Conservation (phyloP, 2,113 vertebrate species). For the Podilymbus podiceps region DNA sequence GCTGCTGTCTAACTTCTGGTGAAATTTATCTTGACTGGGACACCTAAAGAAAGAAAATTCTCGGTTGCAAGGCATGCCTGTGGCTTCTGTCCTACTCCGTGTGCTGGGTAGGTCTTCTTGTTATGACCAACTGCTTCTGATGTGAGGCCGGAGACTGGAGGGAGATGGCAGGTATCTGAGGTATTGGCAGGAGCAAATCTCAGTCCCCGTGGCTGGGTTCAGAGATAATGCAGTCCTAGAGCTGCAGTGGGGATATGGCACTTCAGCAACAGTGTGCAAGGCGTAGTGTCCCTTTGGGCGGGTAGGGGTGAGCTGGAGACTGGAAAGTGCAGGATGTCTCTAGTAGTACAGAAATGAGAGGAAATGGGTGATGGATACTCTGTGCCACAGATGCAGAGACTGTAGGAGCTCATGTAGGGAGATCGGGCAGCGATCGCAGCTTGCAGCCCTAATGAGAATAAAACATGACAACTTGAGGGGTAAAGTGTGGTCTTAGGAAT, state of each 20-base stretch:
- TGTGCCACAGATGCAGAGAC: neutral
- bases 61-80: neutral
- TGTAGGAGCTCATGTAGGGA: neutral
- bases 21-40: neutral
- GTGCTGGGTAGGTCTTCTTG: neutral
- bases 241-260: neutral
- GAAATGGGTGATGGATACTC: neutral
- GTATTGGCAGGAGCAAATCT: neutral
- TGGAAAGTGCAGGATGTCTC: neutral
- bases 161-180: neutral
- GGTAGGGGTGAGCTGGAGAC: neutral
- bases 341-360: neutral
- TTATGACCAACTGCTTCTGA: neutral
- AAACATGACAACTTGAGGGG: neutral
- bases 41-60: neutral
- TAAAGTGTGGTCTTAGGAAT: neutral
- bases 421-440: neutral
- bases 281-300: neutral
- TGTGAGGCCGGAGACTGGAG: neutral
- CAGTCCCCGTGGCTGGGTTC: neutral
- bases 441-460: neutral
- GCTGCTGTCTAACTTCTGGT: neutral
- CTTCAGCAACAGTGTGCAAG: neutral
- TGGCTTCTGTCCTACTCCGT: neutral
- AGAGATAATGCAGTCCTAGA: neutral